Evolutionary conservation across 1,140 invertebrate genomes (phyloP), one percentile per base, ranked within the genome.

Genomic region (Parasteatoda tepidariorum): DNA sequence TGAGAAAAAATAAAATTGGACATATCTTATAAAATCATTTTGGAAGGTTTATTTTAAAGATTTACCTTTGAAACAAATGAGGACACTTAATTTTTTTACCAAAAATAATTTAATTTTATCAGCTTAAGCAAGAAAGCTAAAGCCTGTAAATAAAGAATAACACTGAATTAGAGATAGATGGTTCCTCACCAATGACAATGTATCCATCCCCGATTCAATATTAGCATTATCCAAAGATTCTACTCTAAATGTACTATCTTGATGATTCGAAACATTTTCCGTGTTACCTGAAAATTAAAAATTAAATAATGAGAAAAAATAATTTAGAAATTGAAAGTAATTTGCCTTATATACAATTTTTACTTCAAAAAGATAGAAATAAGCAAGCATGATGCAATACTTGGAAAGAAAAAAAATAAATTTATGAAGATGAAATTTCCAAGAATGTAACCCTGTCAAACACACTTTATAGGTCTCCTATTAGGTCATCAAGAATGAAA

Each of bases 171-270:
- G 1, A 0, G 18, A 4, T 18, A 48, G 13, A 66, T 2, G 11
- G 34, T 18, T n/a, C 9, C 71, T 75, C 66, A 78, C 74, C 15
- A 78, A 13, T 22, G 74, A 64, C 28, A 78, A 30, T 22, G 61
- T 24, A 59, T 75, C 55, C 15, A 78, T 34, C 24, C 59, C 33
- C 28, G 74, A 30, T 66, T 78, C 62, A 66, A 78, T 33, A 18
- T 31, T 59, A n/a, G 74, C 24, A 31, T 34, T 66, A 31, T 66
- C 62, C 34, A 73, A 57, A 3, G 70, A 57, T 57, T 78, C 61
- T 13, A 64, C 38, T 66, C 34, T 41, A 66, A 66, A 66, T 28
- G 33, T 54, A 30, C 30, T 24, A 6, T 70, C 54, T 59, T 57
- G 57, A 18, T 81, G 62, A 68, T 70, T 81, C n/a, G n/a, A 30